A percentile compares a stretch with the other conserved stretches of the same genome.
These are phyloP conservation scores for Eurypyga helias DNA, from an alignment of 2,113 vertebrate species.

Conservation along the genomic window DNA sequence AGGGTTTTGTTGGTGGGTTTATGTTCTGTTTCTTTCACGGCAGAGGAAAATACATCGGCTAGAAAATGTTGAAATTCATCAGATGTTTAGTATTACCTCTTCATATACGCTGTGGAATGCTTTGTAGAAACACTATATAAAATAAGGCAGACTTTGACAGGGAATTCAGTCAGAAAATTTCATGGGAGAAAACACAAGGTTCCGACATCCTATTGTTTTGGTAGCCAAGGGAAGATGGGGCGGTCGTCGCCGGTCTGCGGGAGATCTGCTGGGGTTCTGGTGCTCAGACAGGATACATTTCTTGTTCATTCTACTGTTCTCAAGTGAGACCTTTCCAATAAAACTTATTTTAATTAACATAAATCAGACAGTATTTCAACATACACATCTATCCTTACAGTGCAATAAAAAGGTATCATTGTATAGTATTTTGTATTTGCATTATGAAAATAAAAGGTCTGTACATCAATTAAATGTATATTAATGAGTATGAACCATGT, in stretches of 20 bases:
- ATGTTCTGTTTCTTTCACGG: conserved; percentile 62
- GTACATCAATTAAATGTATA: conserved; percentile 84
- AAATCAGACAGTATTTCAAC: conserved; percentile 82
- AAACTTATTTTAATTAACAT: conserved; percentile 82
- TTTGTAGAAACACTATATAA: conserved; percentile 95
- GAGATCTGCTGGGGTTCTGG: conserved; percentile 5
- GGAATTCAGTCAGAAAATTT: conserved; percentile 86
- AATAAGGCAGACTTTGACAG: conserved; percentile 93
- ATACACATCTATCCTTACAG: conserved; percentile 84
- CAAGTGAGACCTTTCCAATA: conserved; percentile 71
- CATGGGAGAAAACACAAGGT: conserved; percentile 70
- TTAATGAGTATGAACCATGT: conserved; percentile 79
- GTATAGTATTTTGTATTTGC: conserved; percentile 83
- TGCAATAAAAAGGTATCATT: conserved; percentile 89
- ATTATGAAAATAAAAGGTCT: conserved; percentile 88
- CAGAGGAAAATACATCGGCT: conserved; percentile 88
- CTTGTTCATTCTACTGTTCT: conserved; percentile 31
- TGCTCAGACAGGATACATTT: neutral
- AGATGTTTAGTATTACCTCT: conserved; percentile 79
- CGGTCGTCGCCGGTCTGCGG: conserved; percentile 48
- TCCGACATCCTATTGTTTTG: conserved; percentile 76
- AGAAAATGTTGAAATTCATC: conserved; percentile 88
- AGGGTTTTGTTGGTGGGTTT: conserved; percentile 29
- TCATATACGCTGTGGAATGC: conserved; percentile 84
- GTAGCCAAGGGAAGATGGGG: conserved; percentile 76